Evolutionary conservation across 2,888 invertebrate genomes (phyloP).

Genomic region (Tetragonisca angustula): DNA sequence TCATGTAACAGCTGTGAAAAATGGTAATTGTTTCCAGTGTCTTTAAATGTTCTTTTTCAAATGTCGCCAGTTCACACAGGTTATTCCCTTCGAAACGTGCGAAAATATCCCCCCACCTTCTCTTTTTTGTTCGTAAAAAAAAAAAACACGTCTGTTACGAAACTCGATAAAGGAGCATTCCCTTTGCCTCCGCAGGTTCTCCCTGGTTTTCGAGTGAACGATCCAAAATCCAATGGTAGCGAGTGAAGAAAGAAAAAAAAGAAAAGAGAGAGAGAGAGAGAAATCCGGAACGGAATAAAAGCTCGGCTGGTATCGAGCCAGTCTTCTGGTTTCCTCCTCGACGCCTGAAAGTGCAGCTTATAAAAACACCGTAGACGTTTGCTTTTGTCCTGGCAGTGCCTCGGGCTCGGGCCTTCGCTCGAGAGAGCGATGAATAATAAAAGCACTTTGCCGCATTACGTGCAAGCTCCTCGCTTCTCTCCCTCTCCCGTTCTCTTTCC

Average conservation of each 20-base stretch:
- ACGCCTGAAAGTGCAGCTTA: constrained; percentile 57
- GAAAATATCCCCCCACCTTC: too few species aligned
- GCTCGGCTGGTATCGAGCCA: constrained; percentile 46
- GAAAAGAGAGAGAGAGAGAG: not conserved
- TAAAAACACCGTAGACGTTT: constrained; percentile 69
- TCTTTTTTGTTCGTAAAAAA: too few species aligned
- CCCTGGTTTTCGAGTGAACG: not conserved
- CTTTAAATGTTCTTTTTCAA: too few species aligned
- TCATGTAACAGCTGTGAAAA: too few species aligned
- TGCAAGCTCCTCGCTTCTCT: constrained; percentile 41
- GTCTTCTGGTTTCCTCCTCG: constrained; percentile 40
- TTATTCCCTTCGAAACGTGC: too few species aligned
- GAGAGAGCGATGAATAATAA: constrained; percentile 72
- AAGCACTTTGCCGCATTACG: constrained; percentile 68
- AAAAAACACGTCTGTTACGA: not conserved
- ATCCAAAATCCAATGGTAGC: constrained; percentile 21
- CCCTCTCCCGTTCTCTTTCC: too few species aligned
- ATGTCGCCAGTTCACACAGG: too few species aligned
- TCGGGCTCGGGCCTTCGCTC: constrained; percentile 50
- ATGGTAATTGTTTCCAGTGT: too few species aligned
- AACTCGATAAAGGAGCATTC: not conserved
- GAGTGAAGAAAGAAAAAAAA: not conserved
- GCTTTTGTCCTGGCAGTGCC: constrained; percentile 68
- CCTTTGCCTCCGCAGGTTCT: not conserved
- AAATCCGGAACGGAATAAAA: constrained; percentile 50